A percentile compares a stretch with the other conserved stretches of the same genome.
Conservation (phyloP, 2,888 invertebrate species). For the Chrysolina haemoptera region DNA sequence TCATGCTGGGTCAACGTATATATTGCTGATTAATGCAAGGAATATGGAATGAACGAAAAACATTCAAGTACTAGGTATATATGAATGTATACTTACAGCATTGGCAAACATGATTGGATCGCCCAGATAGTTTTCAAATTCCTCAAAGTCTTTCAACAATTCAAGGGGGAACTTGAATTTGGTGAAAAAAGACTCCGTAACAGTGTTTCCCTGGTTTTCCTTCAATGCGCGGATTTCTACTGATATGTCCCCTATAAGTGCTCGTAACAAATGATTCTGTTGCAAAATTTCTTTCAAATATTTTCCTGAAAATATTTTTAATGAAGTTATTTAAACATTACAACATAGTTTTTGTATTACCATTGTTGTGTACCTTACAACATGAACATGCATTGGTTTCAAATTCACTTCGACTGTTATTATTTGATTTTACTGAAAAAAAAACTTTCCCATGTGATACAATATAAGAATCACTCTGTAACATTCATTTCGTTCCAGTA, state of each 20-base stretch:
- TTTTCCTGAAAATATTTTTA: neutral
- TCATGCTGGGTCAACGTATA: neutral
- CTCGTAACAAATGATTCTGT: too few relatives aligned
- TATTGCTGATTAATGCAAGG: neutral
- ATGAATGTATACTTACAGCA: constrained; percentile 15
- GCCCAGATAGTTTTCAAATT: constrained; percentile 16
- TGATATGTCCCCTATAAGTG: too few relatives aligned
- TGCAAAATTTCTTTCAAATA: too few relatives aligned
- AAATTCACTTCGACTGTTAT: constrained; percentile 13
- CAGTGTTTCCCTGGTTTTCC: too few relatives aligned
- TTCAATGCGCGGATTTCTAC: too few relatives aligned
- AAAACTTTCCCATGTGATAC: neutral
- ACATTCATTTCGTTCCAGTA: too few relatives aligned
- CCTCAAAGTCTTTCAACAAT: constrained; percentile 1
- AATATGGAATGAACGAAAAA: neutral
- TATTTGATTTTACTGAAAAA: constrained; percentile 15
- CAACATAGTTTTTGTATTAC: constrained; percentile 11
- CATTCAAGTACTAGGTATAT: neutral
- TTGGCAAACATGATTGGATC: constrained; percentile 2
- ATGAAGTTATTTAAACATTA: neutral
- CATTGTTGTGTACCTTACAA: constrained; percentile 18
- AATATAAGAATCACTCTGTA: too few relatives aligned
- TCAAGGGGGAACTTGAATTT: neutral
- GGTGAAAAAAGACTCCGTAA: too few relatives aligned
- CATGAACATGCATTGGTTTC: constrained; percentile 14